Evolutionary conservation across 2,888 invertebrate genomes (phyloP), one percentile per base, ranked within the genome.

Genomic region (Yponomeuta cagnagella): DNA sequence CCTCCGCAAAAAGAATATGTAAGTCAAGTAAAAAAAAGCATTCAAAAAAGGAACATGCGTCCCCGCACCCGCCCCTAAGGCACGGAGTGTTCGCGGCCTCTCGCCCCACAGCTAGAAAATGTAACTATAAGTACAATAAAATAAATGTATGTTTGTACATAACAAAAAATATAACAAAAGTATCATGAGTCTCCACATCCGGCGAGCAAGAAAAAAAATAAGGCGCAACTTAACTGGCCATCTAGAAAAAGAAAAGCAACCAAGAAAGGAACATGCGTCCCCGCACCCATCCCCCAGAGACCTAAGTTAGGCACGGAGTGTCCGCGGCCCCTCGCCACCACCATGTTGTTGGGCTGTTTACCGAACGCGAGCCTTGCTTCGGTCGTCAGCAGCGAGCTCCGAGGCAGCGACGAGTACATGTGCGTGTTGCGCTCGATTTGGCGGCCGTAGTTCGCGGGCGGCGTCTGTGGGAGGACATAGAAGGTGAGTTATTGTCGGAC

Each of bases 261-360:
- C 30, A n/a, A 23, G 10, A 8, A 64, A 67, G 6, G 37, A 37
- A n/a, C 43, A 67, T 67, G 37, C 37, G n/a, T 31, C n/a, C n/a
- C 33, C 37, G 37, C 37, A 30, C 67, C 67, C 10, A 15, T n/a
- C 33, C 77, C 78, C 76, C 78, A 86, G 81, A 86, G 88, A 97
- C 97, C 97, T 97, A 98, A 93, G 93, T 97, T 97, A 82, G 98
- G 98, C 86, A 97, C 97, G 82, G 97, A 97, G 83, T 95, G 96
- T 90, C 97, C 97, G 92, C 95, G 94, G 74, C 89, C 90, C 81
- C 90, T 86, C 79, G 87, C 87, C 86, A 85, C 87, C 87, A 86
- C 86, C 87, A 84, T 84, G 82, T 82, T 86, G 82, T 80, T 77
- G 63, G 48, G 48, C 23, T 82, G 85, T 92, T 92, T 96, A 96